Conservation (phyloP, 2,113 vertebrate species). For the Parus major region DNA sequence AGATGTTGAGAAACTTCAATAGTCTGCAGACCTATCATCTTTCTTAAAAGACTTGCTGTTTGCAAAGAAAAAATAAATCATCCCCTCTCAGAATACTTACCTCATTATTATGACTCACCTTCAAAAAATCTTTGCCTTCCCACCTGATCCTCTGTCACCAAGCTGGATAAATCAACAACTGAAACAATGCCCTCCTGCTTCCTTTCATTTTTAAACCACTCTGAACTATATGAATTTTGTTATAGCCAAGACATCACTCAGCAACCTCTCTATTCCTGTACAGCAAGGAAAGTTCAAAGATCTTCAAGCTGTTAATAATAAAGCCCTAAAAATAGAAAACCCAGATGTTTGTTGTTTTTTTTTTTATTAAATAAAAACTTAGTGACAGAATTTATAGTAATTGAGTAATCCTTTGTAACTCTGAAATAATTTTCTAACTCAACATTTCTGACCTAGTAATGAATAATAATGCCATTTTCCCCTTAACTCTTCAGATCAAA, state of each 20-base stretch:
- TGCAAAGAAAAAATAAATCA: neutral
- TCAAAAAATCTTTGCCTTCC: slow-evolving; percentile 4
- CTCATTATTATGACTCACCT: slow-evolving; percentile 1
- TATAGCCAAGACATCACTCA: neutral
- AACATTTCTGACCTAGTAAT: neutral
- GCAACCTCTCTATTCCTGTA: neutral
- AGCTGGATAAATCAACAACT: neutral
- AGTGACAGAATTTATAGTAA: neutral
- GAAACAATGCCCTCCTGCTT: neutral
- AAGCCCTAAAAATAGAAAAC: neutral
- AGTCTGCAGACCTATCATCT: neutral
- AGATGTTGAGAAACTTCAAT: neutral
- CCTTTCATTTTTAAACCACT: neutral
- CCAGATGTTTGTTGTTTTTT: neutral
- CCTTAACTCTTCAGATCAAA: neutral
- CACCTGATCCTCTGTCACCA: slow-evolving; percentile 6
- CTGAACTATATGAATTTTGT: neutral
- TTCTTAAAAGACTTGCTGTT: neutral
- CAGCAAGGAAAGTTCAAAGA: neutral
- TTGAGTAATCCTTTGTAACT: neutral
- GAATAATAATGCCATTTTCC: neutral
- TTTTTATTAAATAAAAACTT: neutral
- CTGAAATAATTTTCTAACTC: neutral
- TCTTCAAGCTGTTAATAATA: neutral
- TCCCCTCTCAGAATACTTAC: neutral